These are phyloP conservation scores for Tinamus guttatus DNA, from an alignment of 2,113 vertebrate species.

Conservation along the genomic window DNA sequence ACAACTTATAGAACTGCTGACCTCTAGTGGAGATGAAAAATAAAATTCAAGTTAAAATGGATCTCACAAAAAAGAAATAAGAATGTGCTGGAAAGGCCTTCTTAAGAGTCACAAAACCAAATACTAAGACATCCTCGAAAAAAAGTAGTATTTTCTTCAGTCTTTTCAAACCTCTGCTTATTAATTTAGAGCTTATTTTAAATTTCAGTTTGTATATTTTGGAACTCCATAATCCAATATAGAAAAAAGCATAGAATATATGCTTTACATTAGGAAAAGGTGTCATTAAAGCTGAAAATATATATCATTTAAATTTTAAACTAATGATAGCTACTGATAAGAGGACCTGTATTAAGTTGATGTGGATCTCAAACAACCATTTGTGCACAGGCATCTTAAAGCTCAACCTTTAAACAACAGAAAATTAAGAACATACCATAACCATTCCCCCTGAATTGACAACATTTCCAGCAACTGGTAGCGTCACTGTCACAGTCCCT, in stretches of 20 bases:
- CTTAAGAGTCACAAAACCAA: background rate
- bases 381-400: background rate
- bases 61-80: background rate
- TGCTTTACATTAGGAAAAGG: fast-evolving
- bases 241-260: background rate
- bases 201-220: background rate
- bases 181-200: background rate
- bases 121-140: background rate
- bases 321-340: background rate
- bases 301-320: background rate
- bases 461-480: slow-evolving; percentile 96
- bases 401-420: background rate
- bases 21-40: slow-evolving; percentile 23
- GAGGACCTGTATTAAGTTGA: fast-evolving
- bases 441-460: slow-evolving; percentile 99
- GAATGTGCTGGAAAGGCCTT: background rate
- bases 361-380: background rate
- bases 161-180: background rate
- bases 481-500: slow-evolving; percentile 97
- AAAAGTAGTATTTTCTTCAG: background rate
- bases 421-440: slow-evolving; percentile 87
- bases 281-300: background rate
- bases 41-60: background rate
- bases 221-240: background rate
- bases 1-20: slow-evolving; percentile 25